Percentiles rank a stretch among this genome's conserved stretches.
These are phyloP conservation scores for Toxotes lorentzi DNA, from an alignment of 2,797 vertebrate species.

Conservation along the genomic window DNA sequence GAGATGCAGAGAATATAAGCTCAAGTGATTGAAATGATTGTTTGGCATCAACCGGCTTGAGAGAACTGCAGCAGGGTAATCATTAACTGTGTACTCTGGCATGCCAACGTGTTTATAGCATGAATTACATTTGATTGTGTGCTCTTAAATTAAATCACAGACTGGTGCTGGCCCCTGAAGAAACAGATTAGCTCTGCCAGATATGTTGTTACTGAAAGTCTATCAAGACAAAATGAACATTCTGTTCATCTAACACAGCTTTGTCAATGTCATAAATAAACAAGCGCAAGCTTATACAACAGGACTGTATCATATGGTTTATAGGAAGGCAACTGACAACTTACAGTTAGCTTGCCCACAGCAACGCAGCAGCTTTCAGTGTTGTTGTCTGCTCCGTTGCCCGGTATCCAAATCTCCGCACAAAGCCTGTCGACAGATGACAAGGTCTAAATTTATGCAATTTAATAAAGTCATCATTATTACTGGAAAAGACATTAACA, in stretches of 20 bases:
- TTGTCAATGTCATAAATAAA: constrained; percentile 1
- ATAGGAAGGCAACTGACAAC: constrained; percentile 43
- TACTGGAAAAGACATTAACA: constrained; percentile 4
- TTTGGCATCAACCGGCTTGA: constrained; percentile 22
- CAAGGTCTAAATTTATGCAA: not conserved
- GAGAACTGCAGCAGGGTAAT: constrained; percentile 38
- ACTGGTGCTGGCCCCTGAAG: constrained; percentile 13
- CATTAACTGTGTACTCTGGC: constrained; percentile 26
- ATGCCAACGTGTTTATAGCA: constrained; percentile 44
- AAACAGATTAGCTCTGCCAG: constrained; percentile 32
- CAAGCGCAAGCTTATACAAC: not conserved
- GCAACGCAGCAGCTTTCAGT: constrained; percentile 68
- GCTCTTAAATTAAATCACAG: constrained; percentile 53
- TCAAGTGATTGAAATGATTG: constrained; percentile 50
- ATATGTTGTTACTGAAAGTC: constrained; percentile 16
- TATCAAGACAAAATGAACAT: constrained; percentile 15
- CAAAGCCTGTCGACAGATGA: constrained; percentile 72
- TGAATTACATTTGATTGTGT: constrained; percentile 57
- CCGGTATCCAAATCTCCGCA: constrained; percentile 57
- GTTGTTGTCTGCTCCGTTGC: constrained; percentile 54
- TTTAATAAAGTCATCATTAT: constrained; percentile 4
- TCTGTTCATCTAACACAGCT: constrained; percentile 12
- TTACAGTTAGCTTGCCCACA: constrained; percentile 80
- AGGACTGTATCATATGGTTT: not conserved
- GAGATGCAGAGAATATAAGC: constrained; percentile 16